A percentile compares a stretch with the other conserved stretches of the same genome.
Conservation (phyloP, 2,113 vertebrate species). For the Numenius arquata region DNA sequence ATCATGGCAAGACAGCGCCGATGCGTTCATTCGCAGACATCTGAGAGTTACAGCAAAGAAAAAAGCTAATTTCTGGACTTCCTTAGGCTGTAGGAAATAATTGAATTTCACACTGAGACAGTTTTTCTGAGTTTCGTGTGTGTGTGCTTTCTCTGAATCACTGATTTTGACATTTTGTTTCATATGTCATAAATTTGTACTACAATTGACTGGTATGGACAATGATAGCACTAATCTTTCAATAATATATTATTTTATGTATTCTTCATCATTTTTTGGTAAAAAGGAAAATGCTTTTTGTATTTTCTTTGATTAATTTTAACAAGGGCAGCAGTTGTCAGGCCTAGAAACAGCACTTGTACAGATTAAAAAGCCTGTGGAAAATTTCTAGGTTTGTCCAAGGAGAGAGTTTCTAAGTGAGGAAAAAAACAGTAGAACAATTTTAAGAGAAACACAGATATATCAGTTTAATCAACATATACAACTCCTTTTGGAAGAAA, state of each 20-base stretch:
- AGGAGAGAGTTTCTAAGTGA: neutral
- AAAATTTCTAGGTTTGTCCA: neutral
- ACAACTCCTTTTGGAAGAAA: neutral
- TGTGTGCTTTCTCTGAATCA: neutral
- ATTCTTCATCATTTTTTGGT: neutral
- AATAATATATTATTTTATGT: neutral
- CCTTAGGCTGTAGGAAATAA: neutral
- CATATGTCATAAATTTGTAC: constrained; percentile 1
- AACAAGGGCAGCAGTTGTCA: neutral
- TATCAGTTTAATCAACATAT: neutral
- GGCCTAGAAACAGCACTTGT: neutral
- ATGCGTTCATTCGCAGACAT: neutral
- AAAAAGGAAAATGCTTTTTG: neutral
- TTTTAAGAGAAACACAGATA: neutral
- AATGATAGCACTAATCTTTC: neutral
- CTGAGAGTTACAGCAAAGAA: neutral
- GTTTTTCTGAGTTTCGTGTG: neutral
- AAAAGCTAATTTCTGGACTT: neutral
- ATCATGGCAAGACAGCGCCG: neutral
- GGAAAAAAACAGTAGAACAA: neutral
- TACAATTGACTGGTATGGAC: neutral
- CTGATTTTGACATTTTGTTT: constrained; percentile 31
- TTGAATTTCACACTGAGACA: neutral
- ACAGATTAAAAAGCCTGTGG: neutral
- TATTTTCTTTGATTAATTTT: neutral